Base-by-base conservation (phyloP, 1,140 invertebrate genomes). In the Bombus huntii region DNA sequence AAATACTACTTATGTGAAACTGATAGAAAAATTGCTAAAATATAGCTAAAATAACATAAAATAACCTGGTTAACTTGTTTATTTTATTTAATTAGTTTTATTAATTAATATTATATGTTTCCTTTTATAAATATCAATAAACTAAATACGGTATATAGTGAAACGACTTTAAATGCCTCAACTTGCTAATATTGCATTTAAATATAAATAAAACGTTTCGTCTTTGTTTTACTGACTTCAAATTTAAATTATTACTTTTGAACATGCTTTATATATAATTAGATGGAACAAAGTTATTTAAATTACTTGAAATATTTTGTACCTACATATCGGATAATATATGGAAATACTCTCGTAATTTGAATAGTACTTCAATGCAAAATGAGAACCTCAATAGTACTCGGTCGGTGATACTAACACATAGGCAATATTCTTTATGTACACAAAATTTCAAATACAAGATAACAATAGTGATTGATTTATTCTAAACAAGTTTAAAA, bases 21-120 rank as follows among this genome's bases (percentile, higher is more conserved):
- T 47, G 73, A 57, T 62, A 75, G 71, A 83, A 86, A 79, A 25
- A 15, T 59, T 31, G 1, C 5, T 57, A 37, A 3, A 31, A 66
- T 66, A 15, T 31, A 76, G n/a, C 1, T 13, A 37, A 53, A 53
- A 53, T 22, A 53, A 34, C 9, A 5, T 47, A 47, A 18, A 18
- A 18, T 47, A 47, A 47, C 1, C 47, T 47, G 18, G 5, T 22
- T 53, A 22, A 53, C 1, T 53, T 53, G 47, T 53, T 18, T 53
- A 22, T 53, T 53, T 53, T 53, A 53, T 53, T 22, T 53, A 53
- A 53, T 53, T 53, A 53, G 1, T 8, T 53, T 22, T 53, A 53
- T 2, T 18, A 22, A 22, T 53, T 53, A 53, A 53, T 22, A 53
- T 53, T 53, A 53, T 22, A 53, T 22, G 47, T 53, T 22, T 22